Percentiles rank a stretch among this genome's conserved stretches.
Evolutionary conservation across 2,113 vertebrate species (phyloP).

Genomic region (Amazona vittata): DNA sequence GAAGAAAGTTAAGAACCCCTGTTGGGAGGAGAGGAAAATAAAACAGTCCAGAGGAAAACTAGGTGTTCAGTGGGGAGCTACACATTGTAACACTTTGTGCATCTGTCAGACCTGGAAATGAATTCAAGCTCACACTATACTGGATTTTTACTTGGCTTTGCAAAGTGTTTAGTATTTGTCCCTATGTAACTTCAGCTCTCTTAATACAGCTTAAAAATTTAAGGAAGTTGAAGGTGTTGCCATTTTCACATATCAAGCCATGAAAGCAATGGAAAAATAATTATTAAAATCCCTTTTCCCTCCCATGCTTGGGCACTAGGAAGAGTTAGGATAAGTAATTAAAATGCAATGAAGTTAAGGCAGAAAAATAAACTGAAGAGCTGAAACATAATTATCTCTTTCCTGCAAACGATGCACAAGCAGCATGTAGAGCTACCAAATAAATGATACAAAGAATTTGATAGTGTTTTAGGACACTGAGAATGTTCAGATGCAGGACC

Average conservation of each 20-base stretch:
- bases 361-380: conserved; percentile 36
- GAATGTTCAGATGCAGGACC: background rate
- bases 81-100: background rate
- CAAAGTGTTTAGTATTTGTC: background rate
- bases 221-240: background rate
- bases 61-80: background rate
- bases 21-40: background rate
- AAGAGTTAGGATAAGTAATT: conserved; percentile 8
- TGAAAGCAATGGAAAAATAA: background rate
- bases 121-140: background rate
- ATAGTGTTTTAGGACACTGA: background rate
- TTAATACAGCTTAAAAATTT: background rate
- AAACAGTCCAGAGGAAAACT: background rate
- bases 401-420: background rate
- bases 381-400: conserved; percentile 31
- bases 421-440: conserved; percentile 10
- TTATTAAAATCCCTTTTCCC: background rate
- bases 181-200: background rate
- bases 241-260: background rate
- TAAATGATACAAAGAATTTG: conserved; percentile 9
- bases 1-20: background rate
- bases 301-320: background rate
- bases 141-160: background rate
- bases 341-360: conserved; percentile 32
- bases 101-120: background rate